phyloP scores from a whole-genome alignment of 2,797 vertebrate genomes.

The Phalanger gymnotis region DNA sequence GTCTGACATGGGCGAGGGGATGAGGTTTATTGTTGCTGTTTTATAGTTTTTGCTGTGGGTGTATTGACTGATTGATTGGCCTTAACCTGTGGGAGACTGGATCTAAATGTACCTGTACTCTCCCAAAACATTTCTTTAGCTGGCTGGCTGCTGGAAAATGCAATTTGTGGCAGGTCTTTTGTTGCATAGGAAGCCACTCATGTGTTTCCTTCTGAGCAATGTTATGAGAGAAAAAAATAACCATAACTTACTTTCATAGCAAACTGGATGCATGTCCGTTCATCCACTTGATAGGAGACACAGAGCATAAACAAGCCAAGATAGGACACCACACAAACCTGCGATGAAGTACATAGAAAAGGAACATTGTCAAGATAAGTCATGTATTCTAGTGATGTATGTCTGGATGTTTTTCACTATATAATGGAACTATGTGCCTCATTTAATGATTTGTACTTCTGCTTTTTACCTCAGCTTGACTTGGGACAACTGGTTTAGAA shows the following conservation, averaged over 20 bases:
- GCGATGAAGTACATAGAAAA: slow-evolving; percentile 53
- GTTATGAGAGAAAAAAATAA: slow-evolving; percentile 48
- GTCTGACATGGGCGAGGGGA: neutral
- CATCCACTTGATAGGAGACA: slow-evolving; percentile 92
- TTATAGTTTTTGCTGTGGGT: neutral
- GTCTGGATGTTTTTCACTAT: neutral
- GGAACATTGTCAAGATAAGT: neutral
- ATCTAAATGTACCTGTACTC: slow-evolving; percentile 3
- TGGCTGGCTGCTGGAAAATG: slow-evolving; percentile 37
- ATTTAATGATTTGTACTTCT: slow-evolving; percentile 36
- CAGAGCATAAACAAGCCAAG: slow-evolving; percentile 94
- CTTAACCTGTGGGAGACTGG: slow-evolving; percentile 48
- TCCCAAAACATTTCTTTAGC: slow-evolving; percentile 56
- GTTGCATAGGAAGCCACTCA: slow-evolving; percentile 20
- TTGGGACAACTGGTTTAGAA: slow-evolving; percentile 7
- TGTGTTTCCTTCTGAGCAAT: slow-evolving; percentile 35
- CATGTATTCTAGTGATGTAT: neutral
- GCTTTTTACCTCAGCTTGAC: slow-evolving; percentile 2
- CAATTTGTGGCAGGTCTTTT: slow-evolving; percentile 57
- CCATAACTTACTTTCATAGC: slow-evolving; percentile 89
- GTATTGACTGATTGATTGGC: neutral
- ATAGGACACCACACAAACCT: slow-evolving; percentile 93
- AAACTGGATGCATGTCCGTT: slow-evolving; percentile 92
- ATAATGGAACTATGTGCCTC: neutral
- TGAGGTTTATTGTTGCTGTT: neutral